These are phyloP conservation scores for Upupa epops DNA, from an alignment of 2,113 vertebrate genomes.

Conservation along the genomic window DNA sequence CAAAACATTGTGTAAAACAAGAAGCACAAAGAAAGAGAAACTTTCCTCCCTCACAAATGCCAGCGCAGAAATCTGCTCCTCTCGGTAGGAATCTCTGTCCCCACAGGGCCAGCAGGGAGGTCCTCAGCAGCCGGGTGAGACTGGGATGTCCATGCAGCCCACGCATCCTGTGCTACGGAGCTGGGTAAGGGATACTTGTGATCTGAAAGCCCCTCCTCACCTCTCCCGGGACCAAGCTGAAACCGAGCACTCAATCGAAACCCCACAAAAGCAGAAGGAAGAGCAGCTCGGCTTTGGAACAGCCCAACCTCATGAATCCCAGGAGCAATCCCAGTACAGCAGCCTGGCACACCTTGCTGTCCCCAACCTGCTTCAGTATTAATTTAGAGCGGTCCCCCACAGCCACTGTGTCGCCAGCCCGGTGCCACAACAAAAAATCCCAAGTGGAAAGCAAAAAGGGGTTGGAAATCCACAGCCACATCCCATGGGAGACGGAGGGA, in stretches of 20 bases:
- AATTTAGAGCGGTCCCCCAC: background rate
- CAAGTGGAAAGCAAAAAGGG: background rate
- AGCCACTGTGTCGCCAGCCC: fast-evolving
- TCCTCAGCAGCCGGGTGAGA: background rate
- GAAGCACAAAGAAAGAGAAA: background rate
- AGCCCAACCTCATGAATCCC: too few relatives aligned
- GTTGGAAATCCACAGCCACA: background rate
- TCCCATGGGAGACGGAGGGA: background rate
- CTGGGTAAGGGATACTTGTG: fast-evolving
- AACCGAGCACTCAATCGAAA: background rate
- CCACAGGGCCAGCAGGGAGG: fast-evolving
- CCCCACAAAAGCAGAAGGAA: background rate
- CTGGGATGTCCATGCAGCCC: background rate
- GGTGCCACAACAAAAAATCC: background rate
- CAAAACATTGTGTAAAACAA: background rate
- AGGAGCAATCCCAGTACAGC: background rate
- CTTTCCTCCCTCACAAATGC: background rate
- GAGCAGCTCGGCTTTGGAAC: background rate
- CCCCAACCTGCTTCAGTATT: background rate
- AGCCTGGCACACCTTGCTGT: background rate
- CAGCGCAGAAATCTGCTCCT: background rate
- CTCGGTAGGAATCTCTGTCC: background rate
- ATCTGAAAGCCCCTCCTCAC: background rate
- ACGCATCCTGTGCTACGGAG: fast-evolving
- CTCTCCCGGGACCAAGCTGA: background rate